Percentiles rank a stretch among this genome's conserved stretches.
phyloP scores from a whole-genome alignment of 2,888 invertebrate genomes.

The Diaprepes abbreviatus region DNA sequence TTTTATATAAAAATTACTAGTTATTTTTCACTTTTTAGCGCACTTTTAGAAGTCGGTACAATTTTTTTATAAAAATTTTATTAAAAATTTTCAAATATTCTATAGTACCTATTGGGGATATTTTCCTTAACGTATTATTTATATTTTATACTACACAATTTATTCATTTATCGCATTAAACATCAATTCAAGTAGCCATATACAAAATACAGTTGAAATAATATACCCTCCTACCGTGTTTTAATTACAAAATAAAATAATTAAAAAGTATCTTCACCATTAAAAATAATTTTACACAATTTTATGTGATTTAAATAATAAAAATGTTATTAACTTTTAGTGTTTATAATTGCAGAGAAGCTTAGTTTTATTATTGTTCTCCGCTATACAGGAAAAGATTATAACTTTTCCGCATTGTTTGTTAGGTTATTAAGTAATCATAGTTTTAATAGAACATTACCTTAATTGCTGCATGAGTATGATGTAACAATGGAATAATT shows the following conservation, averaged over 20 bases:
- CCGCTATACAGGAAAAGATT: constrained; percentile 48
- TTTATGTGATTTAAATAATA: constrained; percentile 24
- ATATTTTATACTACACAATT: no score
- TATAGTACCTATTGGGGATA: no score
- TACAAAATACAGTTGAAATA: no score
- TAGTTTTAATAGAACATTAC: constrained; percentile 52
- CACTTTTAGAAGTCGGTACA: no score
- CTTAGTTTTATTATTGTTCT: constrained; percentile 40
- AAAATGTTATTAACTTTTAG: constrained; percentile 28
- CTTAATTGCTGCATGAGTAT: constrained; percentile 47
- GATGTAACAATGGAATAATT: constrained; percentile 50
- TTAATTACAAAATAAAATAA: not conserved
- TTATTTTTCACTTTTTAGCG: no score
- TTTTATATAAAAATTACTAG: no score
- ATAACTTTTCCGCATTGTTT: constrained; percentile 52
- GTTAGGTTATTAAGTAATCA: constrained; percentile 50
- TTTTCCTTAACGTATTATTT: no score
- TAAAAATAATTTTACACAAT: constrained; percentile 13
- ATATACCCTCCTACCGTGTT: no score
- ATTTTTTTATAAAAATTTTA: no score
- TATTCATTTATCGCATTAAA: no score
- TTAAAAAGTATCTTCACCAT: not conserved
- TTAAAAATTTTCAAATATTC: no score
- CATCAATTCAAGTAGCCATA: no score
- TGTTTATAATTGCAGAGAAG: constrained; percentile 35